These are phyloP conservation scores for Dipodomys spectabilis DNA, from an alignment of 2,113 vertebrate species.

Conservation along the genomic window DNA sequence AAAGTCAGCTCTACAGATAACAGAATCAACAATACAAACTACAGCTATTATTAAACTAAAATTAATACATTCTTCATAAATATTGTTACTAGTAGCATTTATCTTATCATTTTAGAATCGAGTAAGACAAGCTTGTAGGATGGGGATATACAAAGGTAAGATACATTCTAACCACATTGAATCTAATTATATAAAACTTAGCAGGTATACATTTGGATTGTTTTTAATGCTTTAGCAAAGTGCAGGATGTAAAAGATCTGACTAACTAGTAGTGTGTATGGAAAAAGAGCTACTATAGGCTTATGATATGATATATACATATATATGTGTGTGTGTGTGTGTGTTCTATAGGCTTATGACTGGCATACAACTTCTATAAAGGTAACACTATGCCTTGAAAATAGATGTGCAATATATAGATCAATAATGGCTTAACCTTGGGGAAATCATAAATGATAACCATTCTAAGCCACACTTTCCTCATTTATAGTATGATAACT, in stretches of 20 bases:
- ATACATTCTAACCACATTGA: slow-evolving; percentile 26
- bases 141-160: not conserved
- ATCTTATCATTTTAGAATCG: not conserved
- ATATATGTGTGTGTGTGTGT: too few relatives aligned
- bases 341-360: not conserved
- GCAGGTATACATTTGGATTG: not conserved
- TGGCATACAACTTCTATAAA: not conserved
- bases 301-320: not conserved
- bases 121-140: not conserved
- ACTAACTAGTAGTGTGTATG: not conserved
- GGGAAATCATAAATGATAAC: slow-evolving; percentile 18
- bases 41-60: slow-evolving; percentile 4
- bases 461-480: not conserved
- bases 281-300: slow-evolving; percentile 16
- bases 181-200: not conserved
- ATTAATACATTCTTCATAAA: not conserved
- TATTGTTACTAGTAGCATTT: not conserved
- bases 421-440: not conserved
- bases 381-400: not conserved
- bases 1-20: not conserved
- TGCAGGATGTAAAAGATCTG: not conserved
- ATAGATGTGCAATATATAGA: slow-evolving; percentile 2
- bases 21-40: not conserved
- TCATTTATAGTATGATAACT: not conserved
- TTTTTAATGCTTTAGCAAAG: slow-evolving; percentile 34